Evolutionary conservation across 2,113 vertebrate genomes (phyloP), one percentile per base, ranked within the genome.

Genomic region (Theristicus caerulescens): DNA sequence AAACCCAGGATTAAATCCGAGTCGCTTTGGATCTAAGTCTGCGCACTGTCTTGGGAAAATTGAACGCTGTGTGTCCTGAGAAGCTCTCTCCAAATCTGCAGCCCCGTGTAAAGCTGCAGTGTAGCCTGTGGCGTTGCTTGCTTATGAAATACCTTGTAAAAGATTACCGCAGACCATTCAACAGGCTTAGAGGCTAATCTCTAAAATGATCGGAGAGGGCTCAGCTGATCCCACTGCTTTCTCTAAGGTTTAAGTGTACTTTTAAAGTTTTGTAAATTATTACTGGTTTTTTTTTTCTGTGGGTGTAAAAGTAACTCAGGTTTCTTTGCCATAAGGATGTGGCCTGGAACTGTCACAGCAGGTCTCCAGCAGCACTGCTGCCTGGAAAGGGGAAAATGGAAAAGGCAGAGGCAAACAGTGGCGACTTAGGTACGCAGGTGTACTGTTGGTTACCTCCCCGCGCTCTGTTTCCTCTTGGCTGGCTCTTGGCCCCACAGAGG

Each of bases 131-230:
- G 76, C 59, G 82, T 70, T 86, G 78, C 82, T 95, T 91, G 32
- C 71, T 86, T 80, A 88, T 86, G 87, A 94, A 97, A 94, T 93
- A 85, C 64, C 86, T 95, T 97, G 94, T 96, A 96, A 97, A 97
- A 95, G 58, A 93, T 95, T 94, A 91, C 93, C 67, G 1, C 94
- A 95, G 81, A 72, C 38, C 71, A 19, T 91, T 96, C 89, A 59
- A 24, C 51, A 83, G 94, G 86, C 91, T 97, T 96, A 94, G 81
- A 73, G 46, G 46, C 11, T 97, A 93, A 96, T 91, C 95, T 93
- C 86, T 73, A n/a, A 91, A 94, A 89, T 70, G 46, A 77, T 40
- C 0, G 0, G 70, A 27, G 70, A 73, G 81, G 58, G 64, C 19
- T 80, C 2, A 0, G 26, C 77, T 94, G 70, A 91, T 93, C 94